phyloP scores from a whole-genome alignment of 1,140 invertebrate species.

The Pteromalus puparum region DNA sequence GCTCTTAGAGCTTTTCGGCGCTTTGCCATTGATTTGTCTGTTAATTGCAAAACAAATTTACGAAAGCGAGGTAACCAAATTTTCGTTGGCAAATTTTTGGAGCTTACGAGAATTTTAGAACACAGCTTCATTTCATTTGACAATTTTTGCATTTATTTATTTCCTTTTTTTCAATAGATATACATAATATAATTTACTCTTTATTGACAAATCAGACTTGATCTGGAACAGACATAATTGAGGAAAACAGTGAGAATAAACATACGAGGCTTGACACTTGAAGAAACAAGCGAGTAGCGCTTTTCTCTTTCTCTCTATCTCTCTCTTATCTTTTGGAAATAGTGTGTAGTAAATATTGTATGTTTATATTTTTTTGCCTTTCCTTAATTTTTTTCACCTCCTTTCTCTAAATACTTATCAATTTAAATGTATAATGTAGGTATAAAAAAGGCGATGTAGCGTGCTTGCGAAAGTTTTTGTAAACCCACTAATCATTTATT shows the following conservation, averaged over 20 bases:
- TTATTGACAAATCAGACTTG: conserved; percentile 46
- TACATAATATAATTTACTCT: conserved; percentile 5
- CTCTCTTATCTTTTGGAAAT: background rate
- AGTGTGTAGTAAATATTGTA: background rate
- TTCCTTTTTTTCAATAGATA: conserved; percentile 17
- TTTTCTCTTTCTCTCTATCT: background rate
- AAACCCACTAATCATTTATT: conserved; percentile 14
- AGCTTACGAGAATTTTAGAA: background rate
- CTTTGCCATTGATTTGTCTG: background rate
- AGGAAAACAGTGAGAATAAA: conserved; percentile 45
- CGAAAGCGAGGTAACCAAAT: background rate
- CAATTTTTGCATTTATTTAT: conserved; percentile 42
- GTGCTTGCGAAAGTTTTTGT: conserved; percentile 27
- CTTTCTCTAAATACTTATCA: conserved; percentile 5
- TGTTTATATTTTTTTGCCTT: background rate
- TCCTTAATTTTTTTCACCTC: background rate
- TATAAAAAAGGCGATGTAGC: conserved; percentile 41
- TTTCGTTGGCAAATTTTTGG: background rate
- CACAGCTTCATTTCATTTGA: background rate
- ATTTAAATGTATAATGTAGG: conserved; percentile 20
- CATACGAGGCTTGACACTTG: conserved; percentile 33
- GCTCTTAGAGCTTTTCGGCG: background rate
- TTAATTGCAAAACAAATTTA: background rate
- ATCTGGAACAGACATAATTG: conserved; percentile 40
- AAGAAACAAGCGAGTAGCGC: conserved; percentile 36